phyloP scores from a whole-genome alignment of 2,113 vertebrate genomes.

The Cheirogaleus medius region DNA sequence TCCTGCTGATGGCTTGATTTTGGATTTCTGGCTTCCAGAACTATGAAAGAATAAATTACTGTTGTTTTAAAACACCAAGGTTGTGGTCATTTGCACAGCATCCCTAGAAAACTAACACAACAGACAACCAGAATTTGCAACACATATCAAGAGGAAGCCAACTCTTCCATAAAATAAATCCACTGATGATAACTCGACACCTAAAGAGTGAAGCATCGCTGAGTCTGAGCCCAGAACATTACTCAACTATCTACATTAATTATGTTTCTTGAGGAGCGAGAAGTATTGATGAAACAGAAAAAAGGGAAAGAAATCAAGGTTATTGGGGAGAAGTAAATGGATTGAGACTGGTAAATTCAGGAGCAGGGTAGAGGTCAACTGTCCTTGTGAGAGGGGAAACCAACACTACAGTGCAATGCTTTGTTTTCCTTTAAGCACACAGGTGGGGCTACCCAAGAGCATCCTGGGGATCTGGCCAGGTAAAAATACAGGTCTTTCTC shows the following conservation, averaged over 20 bases:
- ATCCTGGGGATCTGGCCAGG: accelerated
- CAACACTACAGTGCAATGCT: background rate
- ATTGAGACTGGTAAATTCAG: background rate
- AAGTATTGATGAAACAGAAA: background rate
- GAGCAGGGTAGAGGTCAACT: background rate
- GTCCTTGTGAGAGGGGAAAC: background rate
- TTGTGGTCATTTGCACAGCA: background rate
- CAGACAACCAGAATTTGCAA: background rate
- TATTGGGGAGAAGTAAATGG: background rate
- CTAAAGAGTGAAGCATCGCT: no score
- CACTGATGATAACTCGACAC: background rate
- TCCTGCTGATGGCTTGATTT: background rate
- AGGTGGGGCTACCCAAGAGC: background rate
- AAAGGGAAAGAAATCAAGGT: background rate
- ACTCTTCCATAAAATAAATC: no score
- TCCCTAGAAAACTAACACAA: background rate
- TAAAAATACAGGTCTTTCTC: background rate
- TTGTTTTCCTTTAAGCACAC: background rate
- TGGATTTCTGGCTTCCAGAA: background rate
- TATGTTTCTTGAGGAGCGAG: no score
- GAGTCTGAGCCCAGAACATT: background rate
- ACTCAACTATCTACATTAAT: background rate
- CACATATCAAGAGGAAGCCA: background rate
- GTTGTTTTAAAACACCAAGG: background rate
- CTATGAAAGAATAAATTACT: background rate